phyloP scores from a whole-genome alignment of 2,888 invertebrate genomes.

The Protonemura montana region DNA sequence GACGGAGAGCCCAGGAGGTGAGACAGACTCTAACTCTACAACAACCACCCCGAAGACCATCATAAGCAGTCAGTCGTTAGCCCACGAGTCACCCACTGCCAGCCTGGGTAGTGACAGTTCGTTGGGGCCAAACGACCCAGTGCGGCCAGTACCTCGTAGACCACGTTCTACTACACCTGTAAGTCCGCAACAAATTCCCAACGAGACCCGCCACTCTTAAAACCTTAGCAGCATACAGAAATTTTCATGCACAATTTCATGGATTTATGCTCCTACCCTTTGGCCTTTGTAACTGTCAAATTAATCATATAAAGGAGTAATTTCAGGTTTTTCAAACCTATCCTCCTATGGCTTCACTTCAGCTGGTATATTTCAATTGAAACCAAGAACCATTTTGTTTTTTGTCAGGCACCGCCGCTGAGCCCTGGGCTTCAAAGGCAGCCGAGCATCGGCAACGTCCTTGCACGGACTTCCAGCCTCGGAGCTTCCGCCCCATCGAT shows the following conservation, averaged over 20 bases:
- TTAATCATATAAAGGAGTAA: too few relatives aligned
- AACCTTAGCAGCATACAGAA: too few relatives aligned
- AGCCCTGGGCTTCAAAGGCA: slow-evolving; percentile 66
- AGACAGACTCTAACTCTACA: slow-evolving; percentile 80
- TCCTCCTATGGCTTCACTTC: too few relatives aligned
- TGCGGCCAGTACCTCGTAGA: slow-evolving; percentile 61
- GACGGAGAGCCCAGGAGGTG: slow-evolving; percentile 73
- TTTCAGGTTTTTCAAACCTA: too few relatives aligned
- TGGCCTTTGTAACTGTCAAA: too few relatives aligned
- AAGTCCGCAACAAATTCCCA: too few relatives aligned
- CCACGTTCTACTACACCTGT: slow-evolving; percentile 63
- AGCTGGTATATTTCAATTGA: too few relatives aligned
- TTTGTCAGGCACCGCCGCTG: slow-evolving; percentile 62
- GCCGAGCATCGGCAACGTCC: slow-evolving; percentile 67
- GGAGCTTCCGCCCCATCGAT: slow-evolving; percentile 58
- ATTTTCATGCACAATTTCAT: too few relatives aligned
- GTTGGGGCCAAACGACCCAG: slow-evolving; percentile 51
- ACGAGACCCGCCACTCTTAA: too few relatives aligned
- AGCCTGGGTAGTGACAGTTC: slow-evolving; percentile 52
- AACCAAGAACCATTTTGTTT: background rate
- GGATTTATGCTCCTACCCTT: too few relatives aligned
- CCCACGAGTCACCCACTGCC: slow-evolving; percentile 52
- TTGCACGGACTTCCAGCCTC: slow-evolving; percentile 71
- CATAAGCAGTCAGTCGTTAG: slow-evolving; percentile 63
- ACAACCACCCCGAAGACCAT: slow-evolving; percentile 75